phyloP scores from a whole-genome alignment of 37 sponge, comb jelly and placozoan species.

The Chondrosia reniformis region DNA sequence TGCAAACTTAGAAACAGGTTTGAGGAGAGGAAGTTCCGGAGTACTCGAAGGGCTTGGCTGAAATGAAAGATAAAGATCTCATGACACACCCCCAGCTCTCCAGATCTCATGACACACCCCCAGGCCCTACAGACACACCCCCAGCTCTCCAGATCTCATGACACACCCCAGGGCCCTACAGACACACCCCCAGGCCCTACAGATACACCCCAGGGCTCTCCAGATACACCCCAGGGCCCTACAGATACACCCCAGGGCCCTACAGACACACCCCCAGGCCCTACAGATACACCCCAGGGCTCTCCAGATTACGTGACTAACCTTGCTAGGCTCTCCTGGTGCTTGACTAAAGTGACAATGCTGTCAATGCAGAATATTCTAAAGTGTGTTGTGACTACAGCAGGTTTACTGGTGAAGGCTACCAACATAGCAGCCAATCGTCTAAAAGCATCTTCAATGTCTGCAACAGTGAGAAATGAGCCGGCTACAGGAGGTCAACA shows the following conservation, averaged over 20 bases:
- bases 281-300: background rate
- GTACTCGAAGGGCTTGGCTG: constrained; percentile 25
- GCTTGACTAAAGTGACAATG: constrained; percentile 27
- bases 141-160: background rate
- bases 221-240: no score
- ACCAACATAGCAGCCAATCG: constrained; percentile 44
- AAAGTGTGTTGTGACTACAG: constrained; percentile 51
- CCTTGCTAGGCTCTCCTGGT: constrained; percentile 6
- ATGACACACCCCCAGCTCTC: background rate
- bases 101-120: background rate
- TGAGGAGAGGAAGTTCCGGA: constrained; percentile 51
- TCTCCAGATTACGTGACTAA: background rate
- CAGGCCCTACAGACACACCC: background rate
- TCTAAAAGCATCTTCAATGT: constrained; percentile 34
- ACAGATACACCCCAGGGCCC: background rate
- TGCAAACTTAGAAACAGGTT: constrained; percentile 45
- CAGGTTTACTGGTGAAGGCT: constrained; percentile 52
- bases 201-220: no score
- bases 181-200: no score
- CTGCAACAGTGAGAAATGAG: background rate
- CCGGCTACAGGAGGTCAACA: background rate
- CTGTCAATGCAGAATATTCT: constrained; percentile 25
- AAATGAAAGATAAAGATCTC: background rate
- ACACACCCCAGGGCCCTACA: no score
- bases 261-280: no score